Conservation (phyloP, 2,888 invertebrate species). For the Andrena minutula region DNA sequence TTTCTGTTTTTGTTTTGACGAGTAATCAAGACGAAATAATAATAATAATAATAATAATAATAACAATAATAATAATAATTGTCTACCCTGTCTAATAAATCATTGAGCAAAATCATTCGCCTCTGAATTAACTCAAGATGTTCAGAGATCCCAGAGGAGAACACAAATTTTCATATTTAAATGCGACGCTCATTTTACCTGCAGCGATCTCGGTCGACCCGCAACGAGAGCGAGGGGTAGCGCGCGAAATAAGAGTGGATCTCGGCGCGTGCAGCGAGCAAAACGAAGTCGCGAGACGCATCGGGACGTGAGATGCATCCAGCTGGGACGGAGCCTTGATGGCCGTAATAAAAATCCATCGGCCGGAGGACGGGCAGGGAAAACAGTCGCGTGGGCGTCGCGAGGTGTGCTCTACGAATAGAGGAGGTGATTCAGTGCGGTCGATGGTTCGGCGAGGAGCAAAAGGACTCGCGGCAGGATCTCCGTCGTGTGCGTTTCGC, state of each 20-base stretch:
- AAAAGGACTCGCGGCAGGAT: constrained; percentile 27
- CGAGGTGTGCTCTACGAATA: constrained; percentile 25
- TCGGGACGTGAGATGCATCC: constrained; percentile 20
- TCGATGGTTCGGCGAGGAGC: constrained; percentile 22
- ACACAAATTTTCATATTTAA: no score
- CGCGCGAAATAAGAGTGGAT: constrained; percentile 21
- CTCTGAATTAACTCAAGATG: no score
- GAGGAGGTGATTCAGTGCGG: constrained; percentile 45
- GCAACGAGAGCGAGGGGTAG: not conserved
- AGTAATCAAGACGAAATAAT: no score
- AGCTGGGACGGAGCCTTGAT: constrained; percentile 18
- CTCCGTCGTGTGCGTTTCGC: constrained; percentile 27
- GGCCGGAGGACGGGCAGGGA: constrained; percentile 5
- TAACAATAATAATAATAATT: no score
- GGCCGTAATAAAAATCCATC: constrained; percentile 33
- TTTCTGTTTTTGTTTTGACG: no score
- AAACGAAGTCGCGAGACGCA: not conserved
- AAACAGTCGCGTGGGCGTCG: constrained; percentile 36
- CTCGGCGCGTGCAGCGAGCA: constrained; percentile 4
- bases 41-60: no score
- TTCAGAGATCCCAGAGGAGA: no score
- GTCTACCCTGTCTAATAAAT: no score
- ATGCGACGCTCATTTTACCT: no score
- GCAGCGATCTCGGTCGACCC: no score
- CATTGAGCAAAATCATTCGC: no score